These are phyloP conservation scores for Lemur catta DNA, from an alignment of 2,797 vertebrate species.

Conservation along the genomic window DNA sequence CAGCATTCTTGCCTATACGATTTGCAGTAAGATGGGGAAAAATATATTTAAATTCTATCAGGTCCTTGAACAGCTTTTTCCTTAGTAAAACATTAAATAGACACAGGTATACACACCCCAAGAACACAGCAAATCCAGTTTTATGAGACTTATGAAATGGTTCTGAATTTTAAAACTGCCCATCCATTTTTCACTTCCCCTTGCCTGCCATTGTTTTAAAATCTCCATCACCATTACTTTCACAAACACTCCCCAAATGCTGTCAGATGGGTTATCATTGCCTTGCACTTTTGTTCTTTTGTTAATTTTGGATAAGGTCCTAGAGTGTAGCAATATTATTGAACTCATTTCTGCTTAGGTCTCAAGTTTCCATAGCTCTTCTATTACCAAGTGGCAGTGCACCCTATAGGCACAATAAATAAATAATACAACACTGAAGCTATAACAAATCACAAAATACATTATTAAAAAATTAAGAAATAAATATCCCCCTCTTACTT, in stretches of 20 bases:
- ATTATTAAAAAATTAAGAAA: slow-evolving; percentile 87
- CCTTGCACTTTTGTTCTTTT: slow-evolving; percentile 78
- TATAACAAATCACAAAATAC: slow-evolving; percentile 84
- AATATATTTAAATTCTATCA: slow-evolving; percentile 11
- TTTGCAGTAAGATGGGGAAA: background rate
- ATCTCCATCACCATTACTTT: background rate
- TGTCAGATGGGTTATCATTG: slow-evolving; percentile 61
- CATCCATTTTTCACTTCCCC: slow-evolving; percentile 47
- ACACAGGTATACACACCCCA: background rate
- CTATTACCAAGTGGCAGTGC: slow-evolving; percentile 78
- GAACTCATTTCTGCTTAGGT: slow-evolving; percentile 82
- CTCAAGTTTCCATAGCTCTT: slow-evolving; percentile 79
- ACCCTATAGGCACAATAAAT: slow-evolving; percentile 83
- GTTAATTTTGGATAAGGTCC: slow-evolving; percentile 80
- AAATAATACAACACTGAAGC: slow-evolving; percentile 83
- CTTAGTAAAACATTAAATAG: slow-evolving; percentile 55
- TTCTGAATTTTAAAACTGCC: slow-evolving; percentile 38
- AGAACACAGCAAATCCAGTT: slow-evolving; percentile 47
- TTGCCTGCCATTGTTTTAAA: slow-evolving; percentile 63
- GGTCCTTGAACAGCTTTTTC: slow-evolving; percentile 34
- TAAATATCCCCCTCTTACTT: slow-evolving; percentile 82
- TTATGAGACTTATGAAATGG: slow-evolving; percentile 60
- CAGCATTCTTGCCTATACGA: background rate
- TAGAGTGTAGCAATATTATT: slow-evolving; percentile 76
- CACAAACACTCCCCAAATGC: background rate